Evolutionary conservation across 2,888 invertebrate species (phyloP).

Genomic region (Pandemis cinnamomeana): DNA sequence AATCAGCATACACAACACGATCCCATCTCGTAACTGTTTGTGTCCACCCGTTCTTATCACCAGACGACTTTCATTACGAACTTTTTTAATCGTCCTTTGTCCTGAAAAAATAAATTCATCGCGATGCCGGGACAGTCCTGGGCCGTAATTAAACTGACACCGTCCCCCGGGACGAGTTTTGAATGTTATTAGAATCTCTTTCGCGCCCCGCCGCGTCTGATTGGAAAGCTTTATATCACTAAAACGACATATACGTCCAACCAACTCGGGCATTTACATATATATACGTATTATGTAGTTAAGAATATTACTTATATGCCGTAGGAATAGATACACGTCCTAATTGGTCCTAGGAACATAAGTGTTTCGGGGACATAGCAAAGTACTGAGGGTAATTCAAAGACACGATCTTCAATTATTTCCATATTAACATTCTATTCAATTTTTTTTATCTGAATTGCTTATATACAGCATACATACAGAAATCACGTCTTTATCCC

Average conservation of each 20-base stretch:
- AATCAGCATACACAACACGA: slow-evolving; percentile 44
- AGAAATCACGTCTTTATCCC: no score
- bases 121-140: slow-evolving; percentile 68
- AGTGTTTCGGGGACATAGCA: no score
- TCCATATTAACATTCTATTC: no score
- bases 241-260: slow-evolving; percentile 48
- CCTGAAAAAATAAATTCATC: slow-evolving; percentile 77
- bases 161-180: slow-evolving; percentile 80
- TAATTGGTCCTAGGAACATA: no score
- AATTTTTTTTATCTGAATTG: no score
- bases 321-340: no score
- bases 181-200: slow-evolving; percentile 84
- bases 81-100: slow-evolving; percentile 84
- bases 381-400: no score
- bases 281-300: background rate
- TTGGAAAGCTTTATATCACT: slow-evolving; percentile 71
- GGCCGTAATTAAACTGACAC: slow-evolving; percentile 82
- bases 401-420: no score
- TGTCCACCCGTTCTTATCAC: slow-evolving; percentile 72
- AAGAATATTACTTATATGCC: background rate
- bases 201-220: slow-evolving; percentile 78
- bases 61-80: slow-evolving; percentile 79
- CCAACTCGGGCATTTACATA: slow-evolving; percentile 48
- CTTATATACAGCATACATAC: no score
- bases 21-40: slow-evolving; percentile 57